Percentiles rank a stretch among this genome's conserved stretches.
Conservation (phyloP, 2,113 vertebrate species). For the Microcebus ravelobensis region DNA sequence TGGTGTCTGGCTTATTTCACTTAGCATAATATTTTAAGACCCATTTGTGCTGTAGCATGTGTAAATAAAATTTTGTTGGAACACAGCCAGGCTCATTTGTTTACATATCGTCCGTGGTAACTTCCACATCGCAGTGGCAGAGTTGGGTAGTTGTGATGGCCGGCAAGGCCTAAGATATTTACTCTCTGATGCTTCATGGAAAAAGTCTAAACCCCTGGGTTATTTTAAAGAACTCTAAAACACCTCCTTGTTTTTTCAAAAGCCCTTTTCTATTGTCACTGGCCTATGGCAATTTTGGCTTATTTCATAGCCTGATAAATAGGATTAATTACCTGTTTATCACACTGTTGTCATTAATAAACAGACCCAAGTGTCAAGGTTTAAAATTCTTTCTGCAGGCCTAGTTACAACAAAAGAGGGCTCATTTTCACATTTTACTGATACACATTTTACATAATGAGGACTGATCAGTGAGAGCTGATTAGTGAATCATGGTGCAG, state of each 20-base stretch:
- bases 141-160: not conserved
- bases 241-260: not conserved
- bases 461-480: constrained; percentile 4
- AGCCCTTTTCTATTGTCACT: not conserved
- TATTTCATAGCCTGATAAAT: constrained; percentile 55
- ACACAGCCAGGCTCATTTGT: not conserved
- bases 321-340: constrained; percentile 68
- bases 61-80: constrained; percentile 37
- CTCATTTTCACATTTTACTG: constrained; percentile 58
- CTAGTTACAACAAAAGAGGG: not conserved
- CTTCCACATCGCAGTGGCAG: not conserved
- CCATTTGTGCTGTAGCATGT: not conserved
- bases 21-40: not conserved
- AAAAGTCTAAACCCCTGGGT: not conserved
- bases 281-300: constrained; percentile 29
- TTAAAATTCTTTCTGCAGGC: constrained; percentile 42
- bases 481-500: constrained; percentile 25
- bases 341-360: constrained; percentile 57
- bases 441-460: constrained; percentile 56
- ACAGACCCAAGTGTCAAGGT: constrained; percentile 44
- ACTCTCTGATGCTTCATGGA: not conserved
- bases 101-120: not conserved
- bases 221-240: constrained; percentile 33
- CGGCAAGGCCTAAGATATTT: not conserved
- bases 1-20: not conserved